A percentile compares a stretch with the other conserved stretches of the same genome.
These are phyloP conservation scores for Porites divaricata DNA, from an alignment of 92 coral and sea anemone species.

Conservation along the genomic window DNA sequence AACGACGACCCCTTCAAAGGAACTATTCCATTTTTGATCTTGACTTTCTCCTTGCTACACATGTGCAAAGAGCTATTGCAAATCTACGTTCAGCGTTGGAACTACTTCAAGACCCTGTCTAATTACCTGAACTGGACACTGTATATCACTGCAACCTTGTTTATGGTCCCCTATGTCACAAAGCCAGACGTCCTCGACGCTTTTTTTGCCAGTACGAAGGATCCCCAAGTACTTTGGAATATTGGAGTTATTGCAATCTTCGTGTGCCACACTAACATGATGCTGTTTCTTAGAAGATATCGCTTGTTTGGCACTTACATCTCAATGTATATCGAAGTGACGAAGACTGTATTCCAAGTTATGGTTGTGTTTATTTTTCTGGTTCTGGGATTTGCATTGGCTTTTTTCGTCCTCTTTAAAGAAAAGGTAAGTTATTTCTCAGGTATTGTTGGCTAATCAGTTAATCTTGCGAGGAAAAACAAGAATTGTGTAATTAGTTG, in stretches of 20 bases:
- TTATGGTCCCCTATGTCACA: conserved; percentile 73
- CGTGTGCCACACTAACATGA: conserved; percentile 78
- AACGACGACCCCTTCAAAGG: background rate
- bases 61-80: conserved; percentile 76
- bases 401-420: conserved; percentile 71
- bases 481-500: too few species aligned
- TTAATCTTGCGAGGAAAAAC: too few species aligned
- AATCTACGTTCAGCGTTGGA: conserved; percentile 66
- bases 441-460: too few species aligned
- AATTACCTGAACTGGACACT: conserved; percentile 72
- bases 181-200: conserved; percentile 15
- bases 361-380: conserved; percentile 67
- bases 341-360: conserved; percentile 70
- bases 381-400: conserved; percentile 64
- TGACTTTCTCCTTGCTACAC: conserved; percentile 59
- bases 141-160: conserved; percentile 52
- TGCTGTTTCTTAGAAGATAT: conserved; percentile 81
- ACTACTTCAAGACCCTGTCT: conserved; percentile 61
- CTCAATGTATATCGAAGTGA: conserved; percentile 76
- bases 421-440: conserved; percentile 62
- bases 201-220: conserved; percentile 38
- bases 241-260: conserved; percentile 75
- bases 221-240: conserved; percentile 71
- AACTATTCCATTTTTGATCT: conserved; percentile 26
- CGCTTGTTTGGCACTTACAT: conserved; percentile 73